Evolutionary conservation across 2,113 vertebrate genomes (phyloP).

Genomic region (Serinus canaria): DNA sequence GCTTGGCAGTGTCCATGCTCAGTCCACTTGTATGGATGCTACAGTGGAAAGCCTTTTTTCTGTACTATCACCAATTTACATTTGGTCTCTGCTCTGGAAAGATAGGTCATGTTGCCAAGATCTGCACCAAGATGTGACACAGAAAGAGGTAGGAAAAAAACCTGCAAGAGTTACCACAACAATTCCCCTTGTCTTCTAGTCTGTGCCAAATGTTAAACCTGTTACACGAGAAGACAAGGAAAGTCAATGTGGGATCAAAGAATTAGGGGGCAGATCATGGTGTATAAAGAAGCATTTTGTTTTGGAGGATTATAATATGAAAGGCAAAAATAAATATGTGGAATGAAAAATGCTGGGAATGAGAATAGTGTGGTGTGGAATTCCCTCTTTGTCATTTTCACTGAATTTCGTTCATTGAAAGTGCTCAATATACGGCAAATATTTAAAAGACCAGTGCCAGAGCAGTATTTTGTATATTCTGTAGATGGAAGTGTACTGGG

Average conservation of each 20-base stretch:
- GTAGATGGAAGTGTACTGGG: constrained; percentile 51
- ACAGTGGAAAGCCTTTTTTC: not conserved
- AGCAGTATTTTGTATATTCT: constrained; percentile 44
- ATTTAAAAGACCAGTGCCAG: constrained; percentile 48
- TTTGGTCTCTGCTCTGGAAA: not conserved
- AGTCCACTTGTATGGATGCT: not conserved
- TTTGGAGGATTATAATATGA: not conserved
- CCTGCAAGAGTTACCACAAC: not conserved
- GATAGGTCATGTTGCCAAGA: not conserved
- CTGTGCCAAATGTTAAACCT: not conserved
- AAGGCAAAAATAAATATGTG: not conserved
- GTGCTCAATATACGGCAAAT: constrained; percentile 45
- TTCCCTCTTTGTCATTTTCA: not conserved
- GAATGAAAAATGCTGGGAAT: not conserved
- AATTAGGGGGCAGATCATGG: not conserved
- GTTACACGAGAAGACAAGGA: not conserved
- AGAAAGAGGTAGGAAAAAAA: not conserved
- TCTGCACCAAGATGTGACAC: not conserved
- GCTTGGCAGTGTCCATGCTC: not conserved
- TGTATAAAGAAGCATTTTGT: not conserved
- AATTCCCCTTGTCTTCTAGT: not conserved
- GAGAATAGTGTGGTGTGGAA: not conserved
- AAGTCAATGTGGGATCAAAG: not conserved
- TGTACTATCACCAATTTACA: not conserved
- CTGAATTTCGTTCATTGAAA: constrained; percentile 25